phyloP scores from a whole-genome alignment of 1,140 invertebrate genomes.

The Brachionus angularis region DNA sequence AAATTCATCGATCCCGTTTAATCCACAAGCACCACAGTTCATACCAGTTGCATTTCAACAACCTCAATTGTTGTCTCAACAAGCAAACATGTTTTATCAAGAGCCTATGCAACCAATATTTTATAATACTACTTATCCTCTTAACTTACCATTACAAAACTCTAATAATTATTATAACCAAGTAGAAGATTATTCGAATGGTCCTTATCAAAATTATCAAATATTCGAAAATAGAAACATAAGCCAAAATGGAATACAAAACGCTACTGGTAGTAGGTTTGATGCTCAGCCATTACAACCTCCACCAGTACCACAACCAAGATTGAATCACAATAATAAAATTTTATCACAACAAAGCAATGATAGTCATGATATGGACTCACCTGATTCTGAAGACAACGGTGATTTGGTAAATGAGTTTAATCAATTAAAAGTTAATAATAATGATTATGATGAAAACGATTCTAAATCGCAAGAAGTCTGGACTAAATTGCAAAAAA shows the following conservation, averaged over 20 bases:
- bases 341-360: neutral
- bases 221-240: constrained; percentile 6
- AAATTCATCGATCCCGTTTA: no score
- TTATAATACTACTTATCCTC: constrained; percentile 18
- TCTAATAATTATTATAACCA: neutral
- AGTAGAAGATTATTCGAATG: neutral
- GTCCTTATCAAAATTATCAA: constrained; percentile 25
- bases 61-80: no score
- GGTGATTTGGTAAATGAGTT: constrained; percentile 8
- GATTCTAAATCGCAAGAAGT: constrained; percentile 28
- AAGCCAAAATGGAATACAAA: neutral
- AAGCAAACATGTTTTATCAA: constrained; percentile 41
- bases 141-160: neutral
- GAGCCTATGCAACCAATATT: constrained; percentile 29
- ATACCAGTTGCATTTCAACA: neutral
- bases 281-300: constrained; percentile 36
- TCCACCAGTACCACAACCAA: neutral
- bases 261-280: constrained; percentile 16
- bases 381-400: neutral
- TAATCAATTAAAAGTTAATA: neutral
- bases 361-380: constrained; percentile 11
- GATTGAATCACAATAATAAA: neutral
- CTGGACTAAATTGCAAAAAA: constrained; percentile 37
- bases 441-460: neutral
- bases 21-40: no score